Evolutionary conservation across 1,140 invertebrate genomes (phyloP).

Genomic region (Temnothorax longispinosus): DNA sequence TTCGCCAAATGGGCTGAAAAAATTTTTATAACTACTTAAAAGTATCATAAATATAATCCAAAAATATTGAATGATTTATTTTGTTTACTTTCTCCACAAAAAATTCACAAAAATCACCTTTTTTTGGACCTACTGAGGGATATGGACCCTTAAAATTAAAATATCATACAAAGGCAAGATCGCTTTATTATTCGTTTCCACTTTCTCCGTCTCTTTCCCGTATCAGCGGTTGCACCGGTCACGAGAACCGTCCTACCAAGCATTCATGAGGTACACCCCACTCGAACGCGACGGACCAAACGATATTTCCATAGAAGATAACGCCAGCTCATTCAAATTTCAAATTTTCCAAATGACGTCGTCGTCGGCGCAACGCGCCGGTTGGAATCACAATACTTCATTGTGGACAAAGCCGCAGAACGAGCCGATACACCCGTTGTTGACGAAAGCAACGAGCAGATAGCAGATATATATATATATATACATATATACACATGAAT

Average conservation of each 20-base stretch:
- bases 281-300: background rate
- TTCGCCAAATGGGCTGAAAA: too few species aligned
- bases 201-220: background rate
- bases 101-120: too few species aligned
- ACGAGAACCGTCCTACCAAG: background rate
- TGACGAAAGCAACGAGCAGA: slow-evolving; percentile 53
- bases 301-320: slow-evolving; percentile 51
- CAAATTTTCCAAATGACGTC: slow-evolving; percentile 57
- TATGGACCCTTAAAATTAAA: background rate
- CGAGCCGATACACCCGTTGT: slow-evolving; percentile 37
- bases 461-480: slow-evolving; percentile 5
- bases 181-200: background rate
- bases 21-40: too few species aligned
- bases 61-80: too few species aligned
- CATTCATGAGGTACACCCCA: background rate
- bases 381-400: slow-evolving; percentile 53
- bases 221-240: background rate
- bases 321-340: slow-evolving; percentile 45
- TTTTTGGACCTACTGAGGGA: too few species aligned
- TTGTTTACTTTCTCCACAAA: too few species aligned
- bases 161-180: background rate
- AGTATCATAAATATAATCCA: too few species aligned
- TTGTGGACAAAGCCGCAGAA: slow-evolving; percentile 53
- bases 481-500: slow-evolving; percentile 43
- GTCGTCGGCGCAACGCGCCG: background rate